Conservation (phyloP, 1,140 invertebrate species). For the Brachionus paranguensis region DNA sequence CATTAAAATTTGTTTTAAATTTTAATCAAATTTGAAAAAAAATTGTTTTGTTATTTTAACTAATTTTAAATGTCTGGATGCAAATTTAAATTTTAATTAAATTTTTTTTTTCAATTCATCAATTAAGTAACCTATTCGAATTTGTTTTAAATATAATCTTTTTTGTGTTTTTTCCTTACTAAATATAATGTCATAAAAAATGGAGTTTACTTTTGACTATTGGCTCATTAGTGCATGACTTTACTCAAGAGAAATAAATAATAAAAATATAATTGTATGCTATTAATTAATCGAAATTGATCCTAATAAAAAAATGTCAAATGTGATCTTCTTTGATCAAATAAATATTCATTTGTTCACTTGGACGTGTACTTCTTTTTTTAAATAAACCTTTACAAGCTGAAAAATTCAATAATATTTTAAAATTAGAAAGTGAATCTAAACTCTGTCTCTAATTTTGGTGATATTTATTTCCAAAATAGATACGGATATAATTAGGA, state of each 20-base stretch:
- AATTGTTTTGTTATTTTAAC: neutral
- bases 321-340: neutral
- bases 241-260: neutral
- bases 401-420: neutral
- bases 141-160: neutral
- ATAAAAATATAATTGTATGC: neutral
- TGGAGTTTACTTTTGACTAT: neutral
- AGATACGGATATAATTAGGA: neutral
- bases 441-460: neutral
- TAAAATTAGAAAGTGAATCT: neutral
- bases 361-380: neutral
- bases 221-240: neutral
- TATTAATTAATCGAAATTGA: neutral
- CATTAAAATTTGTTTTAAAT: neutral
- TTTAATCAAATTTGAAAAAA: neutral
- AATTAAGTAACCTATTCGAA: too few species aligned
- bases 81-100: neutral
- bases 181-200: neutral
- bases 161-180: neutral
- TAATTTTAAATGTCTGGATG: neutral
- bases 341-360: neutral
- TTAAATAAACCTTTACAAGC: neutral
- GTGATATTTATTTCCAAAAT: neutral
- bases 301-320: neutral
- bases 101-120: neutral